Evolutionary conservation across 1,140 invertebrate species (phyloP).

Genomic region (Mercenaria mercenaria): DNA sequence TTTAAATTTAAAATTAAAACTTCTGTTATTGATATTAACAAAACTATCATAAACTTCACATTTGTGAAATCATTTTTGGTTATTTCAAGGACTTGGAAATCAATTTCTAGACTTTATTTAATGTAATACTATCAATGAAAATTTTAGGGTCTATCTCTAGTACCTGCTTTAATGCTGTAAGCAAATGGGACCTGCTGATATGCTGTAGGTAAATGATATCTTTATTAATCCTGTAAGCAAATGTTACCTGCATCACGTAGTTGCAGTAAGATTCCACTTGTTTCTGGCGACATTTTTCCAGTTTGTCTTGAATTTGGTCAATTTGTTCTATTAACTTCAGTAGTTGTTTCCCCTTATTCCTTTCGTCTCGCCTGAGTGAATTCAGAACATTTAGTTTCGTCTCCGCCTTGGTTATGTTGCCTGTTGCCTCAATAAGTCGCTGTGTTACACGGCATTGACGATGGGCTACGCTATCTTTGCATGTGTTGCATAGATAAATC

Average conservation of each 20-base stretch:
- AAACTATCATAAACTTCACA: too few species aligned
- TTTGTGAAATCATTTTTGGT: too few species aligned
- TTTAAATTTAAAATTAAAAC: too few species aligned
- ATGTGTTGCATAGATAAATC: constrained; percentile 46
- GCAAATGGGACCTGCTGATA: too few species aligned
- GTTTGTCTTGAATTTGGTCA: constrained; percentile 34
- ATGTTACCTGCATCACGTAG: constrained; percentile 57
- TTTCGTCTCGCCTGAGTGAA: constrained; percentile 51
- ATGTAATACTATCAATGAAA: too few species aligned
- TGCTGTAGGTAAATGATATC: too few species aligned
- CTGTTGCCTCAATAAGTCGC: constrained; percentile 40
- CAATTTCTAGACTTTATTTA: too few species aligned
- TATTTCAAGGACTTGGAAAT: too few species aligned
- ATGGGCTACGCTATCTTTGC: constrained; percentile 17
- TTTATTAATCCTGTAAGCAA: too few species aligned
- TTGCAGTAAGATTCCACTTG: constrained; percentile 37
- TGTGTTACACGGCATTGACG: constrained; percentile 39
- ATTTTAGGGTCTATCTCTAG: too few species aligned
- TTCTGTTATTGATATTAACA: too few species aligned
- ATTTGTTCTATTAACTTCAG: constrained; percentile 51
- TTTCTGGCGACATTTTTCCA: constrained; percentile 12
- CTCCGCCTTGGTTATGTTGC: constrained; percentile 53
- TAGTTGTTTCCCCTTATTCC: constrained; percentile 45
- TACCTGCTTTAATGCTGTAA: too few species aligned
- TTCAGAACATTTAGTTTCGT: constrained; percentile 55